These are phyloP conservation scores for Andricus curvator DNA, from an alignment of 2,888 invertebrate species.

Conservation along the genomic window DNA sequence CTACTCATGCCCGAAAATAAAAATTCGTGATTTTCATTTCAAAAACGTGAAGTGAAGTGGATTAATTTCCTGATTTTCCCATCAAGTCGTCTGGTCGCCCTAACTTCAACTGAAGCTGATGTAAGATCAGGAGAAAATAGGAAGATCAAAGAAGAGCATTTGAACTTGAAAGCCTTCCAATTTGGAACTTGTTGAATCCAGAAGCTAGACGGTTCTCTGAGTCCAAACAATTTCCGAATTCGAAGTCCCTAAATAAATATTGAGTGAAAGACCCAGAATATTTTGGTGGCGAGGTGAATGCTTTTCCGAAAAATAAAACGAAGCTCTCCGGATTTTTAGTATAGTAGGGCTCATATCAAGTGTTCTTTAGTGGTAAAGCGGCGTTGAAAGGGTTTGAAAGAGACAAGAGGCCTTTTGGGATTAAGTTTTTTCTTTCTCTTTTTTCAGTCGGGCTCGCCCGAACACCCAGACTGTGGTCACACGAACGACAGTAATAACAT, in stretches of 20 bases:
- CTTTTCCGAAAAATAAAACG: background rate
- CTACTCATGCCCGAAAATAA: too few species aligned
- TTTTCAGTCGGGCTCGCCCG: slow-evolving; percentile 76
- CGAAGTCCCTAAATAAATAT: background rate
- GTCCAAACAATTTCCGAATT: background rate
- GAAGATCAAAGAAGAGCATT: background rate
- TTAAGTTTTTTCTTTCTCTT: slow-evolving; percentile 1
- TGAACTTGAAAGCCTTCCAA: background rate
- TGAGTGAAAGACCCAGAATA: slow-evolving; percentile 22
- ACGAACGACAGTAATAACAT: slow-evolving; percentile 78
- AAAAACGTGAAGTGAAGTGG: too few species aligned
- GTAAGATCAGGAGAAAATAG: background rate
- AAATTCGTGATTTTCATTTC: too few species aligned
- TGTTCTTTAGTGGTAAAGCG: slow-evolving; percentile 1
- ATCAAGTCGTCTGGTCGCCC: too few species aligned
- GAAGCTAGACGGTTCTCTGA: background rate
- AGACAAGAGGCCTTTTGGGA: slow-evolving; percentile 7
- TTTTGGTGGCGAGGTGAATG: background rate
- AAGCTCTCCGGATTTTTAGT: background rate
- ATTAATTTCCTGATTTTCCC: too few species aligned
- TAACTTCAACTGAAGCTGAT: background rate
- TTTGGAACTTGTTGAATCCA: background rate
- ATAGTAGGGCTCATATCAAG: background rate
- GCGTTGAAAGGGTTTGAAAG: background rate
- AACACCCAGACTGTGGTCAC: slow-evolving; percentile 76